Percentiles rank a stretch among this genome's conserved stretches.
Evolutionary conservation across 2,113 vertebrate species (phyloP).

Genomic region (Rhinoptilus africanus): DNA sequence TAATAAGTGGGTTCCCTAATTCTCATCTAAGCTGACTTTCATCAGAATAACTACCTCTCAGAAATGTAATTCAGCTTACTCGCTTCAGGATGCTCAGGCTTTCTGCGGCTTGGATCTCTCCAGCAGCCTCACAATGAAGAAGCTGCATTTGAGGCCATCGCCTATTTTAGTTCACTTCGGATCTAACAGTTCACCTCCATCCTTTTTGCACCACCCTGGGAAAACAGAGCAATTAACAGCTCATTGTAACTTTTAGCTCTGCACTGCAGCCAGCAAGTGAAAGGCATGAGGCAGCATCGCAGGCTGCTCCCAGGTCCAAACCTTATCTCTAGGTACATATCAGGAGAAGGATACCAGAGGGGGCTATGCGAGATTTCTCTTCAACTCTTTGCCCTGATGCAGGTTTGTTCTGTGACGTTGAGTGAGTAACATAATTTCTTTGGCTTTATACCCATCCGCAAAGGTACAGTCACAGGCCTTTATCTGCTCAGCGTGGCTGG

Average conservation of each 20-base stretch:
- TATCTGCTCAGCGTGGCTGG: fast-evolving
- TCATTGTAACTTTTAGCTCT: background rate
- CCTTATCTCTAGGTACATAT: background rate
- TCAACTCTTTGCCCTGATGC: background rate
- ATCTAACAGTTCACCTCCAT: background rate
- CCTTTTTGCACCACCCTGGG: background rate
- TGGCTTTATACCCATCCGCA: background rate
- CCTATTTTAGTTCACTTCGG: background rate
- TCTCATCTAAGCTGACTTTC: background rate
- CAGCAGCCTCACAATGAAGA: background rate
- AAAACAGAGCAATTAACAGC: background rate
- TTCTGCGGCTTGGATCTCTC: background rate
- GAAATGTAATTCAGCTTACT: background rate
- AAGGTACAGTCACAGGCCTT: background rate
- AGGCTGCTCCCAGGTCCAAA: background rate
- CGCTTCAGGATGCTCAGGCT: background rate
- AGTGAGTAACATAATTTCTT: background rate
- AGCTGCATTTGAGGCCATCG: background rate
- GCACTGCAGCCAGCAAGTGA: background rate
- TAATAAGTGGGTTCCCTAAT: background rate
- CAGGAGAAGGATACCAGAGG: background rate
- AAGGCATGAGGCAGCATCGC: background rate
- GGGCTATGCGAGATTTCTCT: background rate
- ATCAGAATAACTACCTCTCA: background rate
- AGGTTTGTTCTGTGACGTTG: background rate